These are phyloP conservation scores for Glaucomys volans DNA, from an alignment of 2,113 vertebrate species.

Conservation along the genomic window DNA sequence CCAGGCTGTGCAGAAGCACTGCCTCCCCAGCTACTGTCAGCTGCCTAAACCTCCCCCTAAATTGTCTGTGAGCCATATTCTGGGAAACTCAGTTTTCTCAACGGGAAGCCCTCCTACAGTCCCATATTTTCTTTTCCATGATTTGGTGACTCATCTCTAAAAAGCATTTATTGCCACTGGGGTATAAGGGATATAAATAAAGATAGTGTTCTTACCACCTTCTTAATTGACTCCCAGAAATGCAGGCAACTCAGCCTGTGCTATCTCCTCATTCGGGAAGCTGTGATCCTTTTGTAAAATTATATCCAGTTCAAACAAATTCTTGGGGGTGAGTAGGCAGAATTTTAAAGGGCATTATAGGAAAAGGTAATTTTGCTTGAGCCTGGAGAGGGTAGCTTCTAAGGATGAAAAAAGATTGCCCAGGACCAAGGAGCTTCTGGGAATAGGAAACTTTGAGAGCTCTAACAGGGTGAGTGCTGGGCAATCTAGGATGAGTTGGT, in stretches of 20 bases:
- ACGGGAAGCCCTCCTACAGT: conserved; percentile 58
- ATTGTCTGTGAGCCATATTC: conserved; percentile 39
- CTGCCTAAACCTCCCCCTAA: background rate
- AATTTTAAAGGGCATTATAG: conserved; percentile 41
- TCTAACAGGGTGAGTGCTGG: background rate
- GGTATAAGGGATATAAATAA: conserved; percentile 73
- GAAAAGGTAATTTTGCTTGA: background rate
- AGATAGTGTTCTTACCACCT: conserved; percentile 72
- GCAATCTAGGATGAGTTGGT: background rate
- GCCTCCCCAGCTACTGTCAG: background rate
- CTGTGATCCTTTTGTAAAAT: conserved; percentile 67
- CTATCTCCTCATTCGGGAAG: conserved; percentile 64
- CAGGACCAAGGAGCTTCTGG: background rate
- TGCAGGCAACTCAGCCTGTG: conserved; percentile 59
- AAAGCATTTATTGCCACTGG: conserved; percentile 75
- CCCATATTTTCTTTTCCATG: conserved; percentile 66
- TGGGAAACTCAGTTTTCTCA: conserved; percentile 73
- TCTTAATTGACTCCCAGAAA: conserved; percentile 79
- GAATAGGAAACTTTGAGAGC: background rate
- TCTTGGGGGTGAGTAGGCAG: conserved; percentile 31
- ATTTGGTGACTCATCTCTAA: conserved; percentile 75
- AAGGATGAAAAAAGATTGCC: background rate
- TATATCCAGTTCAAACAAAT: conserved; percentile 44
- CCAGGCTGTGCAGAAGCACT: background rate
- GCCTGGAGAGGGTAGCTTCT: background rate